A percentile compares a stretch with the other conserved stretches of the same genome.
Evolutionary conservation across 2,888 invertebrate genomes (phyloP).

Genomic region (Pseudococcus viburni): DNA sequence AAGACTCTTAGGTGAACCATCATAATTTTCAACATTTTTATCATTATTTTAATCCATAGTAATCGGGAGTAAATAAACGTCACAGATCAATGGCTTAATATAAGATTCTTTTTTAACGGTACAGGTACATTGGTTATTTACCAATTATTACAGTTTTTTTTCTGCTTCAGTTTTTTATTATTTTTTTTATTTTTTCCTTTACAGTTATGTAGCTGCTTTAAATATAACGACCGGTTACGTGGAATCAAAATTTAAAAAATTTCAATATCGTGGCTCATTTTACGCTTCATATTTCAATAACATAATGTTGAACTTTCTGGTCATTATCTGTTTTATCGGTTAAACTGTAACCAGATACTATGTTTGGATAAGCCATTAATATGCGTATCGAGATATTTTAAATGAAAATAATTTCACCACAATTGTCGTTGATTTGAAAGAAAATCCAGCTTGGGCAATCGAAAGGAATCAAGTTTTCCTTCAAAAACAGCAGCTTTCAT

Average conservation of each 20-base stretch:
- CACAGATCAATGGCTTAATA: slow-evolving; percentile 51
- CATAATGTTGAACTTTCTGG: slow-evolving; percentile 12
- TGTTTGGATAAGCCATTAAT: not conserved
- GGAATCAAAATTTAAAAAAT: slow-evolving; percentile 21
- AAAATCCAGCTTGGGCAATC: too few species aligned
- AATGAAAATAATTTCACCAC: not conserved
- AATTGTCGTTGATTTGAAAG: too few species aligned
- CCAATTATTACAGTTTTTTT: slow-evolving; percentile 28
- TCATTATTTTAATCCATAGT: slow-evolving; percentile 37
- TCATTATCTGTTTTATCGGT: not conserved
- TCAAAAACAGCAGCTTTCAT: too few species aligned
- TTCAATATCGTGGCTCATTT: slow-evolving; percentile 39
- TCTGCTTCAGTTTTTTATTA: not conserved
- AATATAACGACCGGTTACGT: slow-evolving; percentile 10
- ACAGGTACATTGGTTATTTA: slow-evolving; percentile 46
- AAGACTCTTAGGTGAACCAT: not conserved
- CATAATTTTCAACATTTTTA: slow-evolving; percentile 23
- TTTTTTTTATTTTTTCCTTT: slow-evolving; percentile 3
- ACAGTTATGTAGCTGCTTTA: not conserved
- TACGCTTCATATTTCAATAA: slow-evolving; percentile 26
- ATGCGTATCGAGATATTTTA: slow-evolving; percentile 6
- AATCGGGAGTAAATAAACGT: slow-evolving; percentile 50
- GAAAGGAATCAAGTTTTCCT: too few species aligned
- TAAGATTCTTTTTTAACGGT: slow-evolving; percentile 31
- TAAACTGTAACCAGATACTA: not conserved